Evolutionary conservation across 2,113 vertebrate genomes (phyloP).

Genomic region (Vicugna pacos): DNA sequence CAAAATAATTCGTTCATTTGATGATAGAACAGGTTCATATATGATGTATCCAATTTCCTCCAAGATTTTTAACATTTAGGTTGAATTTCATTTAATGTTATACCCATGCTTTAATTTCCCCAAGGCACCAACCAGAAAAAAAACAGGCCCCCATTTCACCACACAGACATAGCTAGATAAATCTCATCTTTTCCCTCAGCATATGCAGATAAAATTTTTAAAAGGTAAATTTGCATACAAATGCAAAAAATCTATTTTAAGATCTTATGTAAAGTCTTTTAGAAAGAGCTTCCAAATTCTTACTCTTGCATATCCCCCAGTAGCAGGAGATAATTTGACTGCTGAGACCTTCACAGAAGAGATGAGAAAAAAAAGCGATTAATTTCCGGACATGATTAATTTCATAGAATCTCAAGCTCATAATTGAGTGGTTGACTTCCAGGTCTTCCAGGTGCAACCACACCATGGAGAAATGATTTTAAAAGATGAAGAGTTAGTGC

Average conservation of each 20-base stretch:
- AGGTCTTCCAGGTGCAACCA: conserved; percentile 44
- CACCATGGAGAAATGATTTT: conserved; percentile 12
- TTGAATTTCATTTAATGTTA: background rate
- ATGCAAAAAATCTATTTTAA: conserved; percentile 4
- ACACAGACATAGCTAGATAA: background rate
- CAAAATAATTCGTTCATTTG: background rate
- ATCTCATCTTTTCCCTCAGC: background rate
- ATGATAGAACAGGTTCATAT: background rate
- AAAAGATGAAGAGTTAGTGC: conserved; percentile 26
- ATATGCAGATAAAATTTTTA: background rate
- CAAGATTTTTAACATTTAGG: background rate
- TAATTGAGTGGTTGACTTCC: background rate
- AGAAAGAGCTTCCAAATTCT: conserved; percentile 28
- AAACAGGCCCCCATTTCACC: background rate
- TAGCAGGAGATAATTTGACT: conserved; percentile 20
- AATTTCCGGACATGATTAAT: conserved; percentile 36
- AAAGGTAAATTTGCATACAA: conserved; percentile 9
- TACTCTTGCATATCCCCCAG: background rate
- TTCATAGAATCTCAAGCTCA: background rate
- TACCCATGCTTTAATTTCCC: background rate
- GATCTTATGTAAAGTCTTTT: background rate
- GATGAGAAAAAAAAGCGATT: background rate
- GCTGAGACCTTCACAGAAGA: background rate
- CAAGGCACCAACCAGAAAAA: background rate
- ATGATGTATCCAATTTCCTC: background rate